Base-by-base conservation (phyloP, 2,113 vertebrate genomes). In the Gymnocephalus cernua region DNA sequence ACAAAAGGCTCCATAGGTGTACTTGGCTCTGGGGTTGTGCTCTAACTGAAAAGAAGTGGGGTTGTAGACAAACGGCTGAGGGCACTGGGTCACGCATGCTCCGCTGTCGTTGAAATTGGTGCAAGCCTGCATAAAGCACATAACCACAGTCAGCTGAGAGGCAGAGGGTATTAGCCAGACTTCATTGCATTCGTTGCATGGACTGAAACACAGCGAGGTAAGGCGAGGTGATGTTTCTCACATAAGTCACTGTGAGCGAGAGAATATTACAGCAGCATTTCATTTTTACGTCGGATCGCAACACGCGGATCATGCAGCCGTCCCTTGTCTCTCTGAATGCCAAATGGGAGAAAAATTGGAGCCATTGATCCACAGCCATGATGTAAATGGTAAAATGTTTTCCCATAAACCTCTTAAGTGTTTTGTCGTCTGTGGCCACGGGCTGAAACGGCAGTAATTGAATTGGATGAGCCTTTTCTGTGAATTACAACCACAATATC, bases 81-180 rank as follows among this genome's bases (percentile, higher is more conserved):
- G 98, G 75, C 98, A 99, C 82, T 99, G 98, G 0, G 97, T 99
- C 80, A 99, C 97, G 41, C 98, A 99, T 0, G 98, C 97, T 0
- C 98, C 98, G 0, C 98, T 99, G 92, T 99, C 97, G 68, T 99
- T 99, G 95, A 99, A 99, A 90, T 99, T 99, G 93, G 98, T 98
- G 83, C 98, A 99, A 27, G 98, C 98, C 98, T 99, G 92, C 1
- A 81, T 84, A 82, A 1, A 69, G 44, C 6, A 81, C 41, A 82
- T 2, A 51, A 67, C 2, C 14, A 16, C 29, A 25, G 41, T 86
- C 47, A 77, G 48, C n/a, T 18, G 58, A 51, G 11, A 47, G 35
- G 53, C 13, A n/a, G 23, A 35, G 50, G 58, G 51, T 18, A 9
- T 16, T 1, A n/a, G 27, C 19, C 11, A 11, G 78, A 18, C 11